A percentile compares a stretch with the other conserved stretches of the same genome.
phyloP scores from a whole-genome alignment of 2,113 vertebrate species.

The Brevimyrus niger region DNA sequence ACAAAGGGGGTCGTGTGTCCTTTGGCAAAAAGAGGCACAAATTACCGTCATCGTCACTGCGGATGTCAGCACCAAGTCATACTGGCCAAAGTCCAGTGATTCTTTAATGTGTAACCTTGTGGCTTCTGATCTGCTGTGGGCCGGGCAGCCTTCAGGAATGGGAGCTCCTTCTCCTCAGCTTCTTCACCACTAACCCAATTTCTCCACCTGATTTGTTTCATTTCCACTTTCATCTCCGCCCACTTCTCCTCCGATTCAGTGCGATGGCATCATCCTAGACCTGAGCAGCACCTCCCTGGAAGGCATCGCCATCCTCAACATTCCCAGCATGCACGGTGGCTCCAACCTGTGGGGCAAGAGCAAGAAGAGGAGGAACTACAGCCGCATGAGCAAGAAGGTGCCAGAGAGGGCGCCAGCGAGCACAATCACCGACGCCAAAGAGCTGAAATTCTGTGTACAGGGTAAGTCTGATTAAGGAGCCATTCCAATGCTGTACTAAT shows the following conservation, averaged over 20 bases:
- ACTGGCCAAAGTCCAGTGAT: neutral
- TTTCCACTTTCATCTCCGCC: neutral
- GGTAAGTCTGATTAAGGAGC: conserved; percentile 41
- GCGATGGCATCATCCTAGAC: conserved; percentile 80
- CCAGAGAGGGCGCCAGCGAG: conserved; percentile 35
- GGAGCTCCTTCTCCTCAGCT: neutral
- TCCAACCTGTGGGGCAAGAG: conserved; percentile 90
- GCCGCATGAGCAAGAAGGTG: conserved; percentile 64
- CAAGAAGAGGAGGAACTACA: conserved; percentile 60
- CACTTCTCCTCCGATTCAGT: conserved; percentile 51
- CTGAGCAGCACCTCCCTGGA: conserved; percentile 82
- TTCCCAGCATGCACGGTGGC: conserved; percentile 96
- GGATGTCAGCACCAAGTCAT: neutral
- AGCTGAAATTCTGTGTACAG: conserved; percentile 77
- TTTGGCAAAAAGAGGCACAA: neutral
- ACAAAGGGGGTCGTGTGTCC: neutral
- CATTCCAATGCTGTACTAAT: neutral
- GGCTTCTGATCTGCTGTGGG: neutral
- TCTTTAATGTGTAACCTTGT: neutral
- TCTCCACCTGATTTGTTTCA: neutral
- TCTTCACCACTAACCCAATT: neutral
- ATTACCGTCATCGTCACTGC: neutral
- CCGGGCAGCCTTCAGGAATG: neutral
- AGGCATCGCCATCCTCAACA: conserved; percentile 89
- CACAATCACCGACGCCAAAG: conserved; percentile 60